A percentile compares a stretch with the other conserved stretches of the same genome.
Evolutionary conservation across 2,888 invertebrate genomes (phyloP).

Genomic region (Andrena haemorrhoa): DNA sequence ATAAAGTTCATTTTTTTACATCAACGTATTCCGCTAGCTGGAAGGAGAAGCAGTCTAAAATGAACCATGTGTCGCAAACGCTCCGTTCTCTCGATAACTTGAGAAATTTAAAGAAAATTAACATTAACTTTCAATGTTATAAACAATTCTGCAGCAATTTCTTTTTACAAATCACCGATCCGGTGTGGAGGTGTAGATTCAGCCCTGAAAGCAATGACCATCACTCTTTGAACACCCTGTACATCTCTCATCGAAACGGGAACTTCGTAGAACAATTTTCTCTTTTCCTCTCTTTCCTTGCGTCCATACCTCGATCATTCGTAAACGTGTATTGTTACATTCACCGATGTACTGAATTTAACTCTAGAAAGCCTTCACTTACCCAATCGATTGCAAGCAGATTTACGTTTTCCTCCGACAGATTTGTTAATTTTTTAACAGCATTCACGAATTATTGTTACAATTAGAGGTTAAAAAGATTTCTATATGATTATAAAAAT

Average conservation of each 20-base stretch:
- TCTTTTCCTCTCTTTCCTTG: background rate
- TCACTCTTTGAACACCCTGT: no score
- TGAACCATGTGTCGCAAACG: no score
- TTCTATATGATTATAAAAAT: background rate
- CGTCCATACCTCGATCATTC: background rate
- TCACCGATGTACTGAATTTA: background rate
- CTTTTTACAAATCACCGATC: no score
- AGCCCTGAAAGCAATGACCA: no score
- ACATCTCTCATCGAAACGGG: background rate
- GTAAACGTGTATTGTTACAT: background rate
- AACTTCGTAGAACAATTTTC: background rate
- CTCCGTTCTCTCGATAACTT: no score
- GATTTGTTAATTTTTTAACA: background rate
- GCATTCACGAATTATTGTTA: background rate
- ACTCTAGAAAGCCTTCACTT: conserved; percentile 8
- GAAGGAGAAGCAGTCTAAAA: no score
- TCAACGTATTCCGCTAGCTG: no score
- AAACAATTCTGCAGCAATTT: no score
- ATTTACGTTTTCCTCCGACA: background rate
- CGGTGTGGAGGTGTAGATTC: no score
- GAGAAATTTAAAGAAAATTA: no score
- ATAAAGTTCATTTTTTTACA: no score
- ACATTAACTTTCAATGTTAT: no score
- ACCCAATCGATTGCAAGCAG: background rate
- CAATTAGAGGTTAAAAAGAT: background rate